Evolutionary conservation across 2,113 vertebrate species (phyloP).

Genomic region (Sander lucioperca): DNA sequence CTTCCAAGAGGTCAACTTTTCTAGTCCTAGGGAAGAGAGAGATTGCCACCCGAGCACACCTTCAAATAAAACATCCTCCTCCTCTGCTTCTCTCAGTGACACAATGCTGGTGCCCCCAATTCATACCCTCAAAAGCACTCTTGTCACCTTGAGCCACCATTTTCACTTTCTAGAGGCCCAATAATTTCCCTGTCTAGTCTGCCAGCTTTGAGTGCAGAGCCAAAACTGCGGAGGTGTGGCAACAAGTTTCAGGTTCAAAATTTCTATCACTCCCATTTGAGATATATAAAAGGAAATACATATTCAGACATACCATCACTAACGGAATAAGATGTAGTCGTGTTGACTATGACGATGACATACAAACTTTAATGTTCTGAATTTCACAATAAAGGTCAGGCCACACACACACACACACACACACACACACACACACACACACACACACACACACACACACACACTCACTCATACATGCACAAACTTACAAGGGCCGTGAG

Average conservation of each 20-base stretch:
- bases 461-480: not conserved
- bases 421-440: not conserved
- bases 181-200: constrained; percentile 12
- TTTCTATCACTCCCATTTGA: constrained; percentile 30
- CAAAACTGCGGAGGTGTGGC: constrained; percentile 22
- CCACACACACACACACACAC: not conserved
- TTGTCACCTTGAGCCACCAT: constrained; percentile 46
- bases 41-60: not conserved
- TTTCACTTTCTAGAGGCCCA: not conserved
- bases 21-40: constrained; percentile 7
- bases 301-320: not conserved
- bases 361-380: constrained; percentile 7
- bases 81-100: not conserved
- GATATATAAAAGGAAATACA: not conserved
- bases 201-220: not conserved
- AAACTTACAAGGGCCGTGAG: not conserved
- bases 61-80: constrained; percentile 8
- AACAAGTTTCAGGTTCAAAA: constrained; percentile 19
- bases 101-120: constrained; percentile 17
- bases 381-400: constrained; percentile 26
- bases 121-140: constrained; percentile 11
- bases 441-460: not conserved
- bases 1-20: constrained; percentile 22
- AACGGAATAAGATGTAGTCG: not conserved
- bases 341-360: not conserved